These are phyloP conservation scores for Procambarus virginalis DNA, from an alignment of 1,140 invertebrate species.

Conservation along the genomic window DNA sequence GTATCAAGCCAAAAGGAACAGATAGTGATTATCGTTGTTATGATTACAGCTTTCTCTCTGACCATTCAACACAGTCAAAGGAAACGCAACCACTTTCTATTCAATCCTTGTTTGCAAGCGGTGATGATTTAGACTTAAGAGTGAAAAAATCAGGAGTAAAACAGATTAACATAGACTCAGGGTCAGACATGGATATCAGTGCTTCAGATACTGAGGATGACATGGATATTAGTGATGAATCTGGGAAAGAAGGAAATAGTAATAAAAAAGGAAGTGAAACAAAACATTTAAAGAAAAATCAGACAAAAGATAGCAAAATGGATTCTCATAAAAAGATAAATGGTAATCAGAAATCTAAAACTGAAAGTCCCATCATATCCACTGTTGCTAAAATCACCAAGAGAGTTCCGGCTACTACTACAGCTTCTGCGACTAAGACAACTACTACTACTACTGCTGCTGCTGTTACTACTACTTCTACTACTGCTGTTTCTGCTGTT, in stretches of 20 bases:
- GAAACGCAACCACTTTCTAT: constrained; percentile 25
- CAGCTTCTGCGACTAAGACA: background rate
- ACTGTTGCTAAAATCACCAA: background rate
- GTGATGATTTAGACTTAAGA: constrained; percentile 44
- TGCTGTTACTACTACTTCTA: background rate
- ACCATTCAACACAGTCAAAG: constrained; percentile 26
- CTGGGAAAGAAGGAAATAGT: constrained; percentile 39
- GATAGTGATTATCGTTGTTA: constrained; percentile 67
- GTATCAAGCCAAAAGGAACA: constrained; percentile 30
- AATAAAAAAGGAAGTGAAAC: constrained; percentile 5
- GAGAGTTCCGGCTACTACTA: background rate
- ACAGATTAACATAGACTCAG: constrained; percentile 51
- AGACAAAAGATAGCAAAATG: constrained; percentile 16
- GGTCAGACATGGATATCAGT: constrained; percentile 69
- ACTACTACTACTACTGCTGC: background rate
- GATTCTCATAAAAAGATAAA: constrained; percentile 8
- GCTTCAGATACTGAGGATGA: constrained; percentile 59
- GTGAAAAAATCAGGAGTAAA: constrained; percentile 41
- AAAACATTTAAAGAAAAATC: constrained; percentile 31
- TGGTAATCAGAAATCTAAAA: background rate
- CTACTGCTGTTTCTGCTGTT: background rate
- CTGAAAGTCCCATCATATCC: background rate
- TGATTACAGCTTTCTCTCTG: constrained; percentile 65
- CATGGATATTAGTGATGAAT: constrained; percentile 65
- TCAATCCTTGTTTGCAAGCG: constrained; percentile 41